These are phyloP conservation scores for Lethocerus indicus DNA, from an alignment of 1,140 invertebrate genomes.

Conservation along the genomic window DNA sequence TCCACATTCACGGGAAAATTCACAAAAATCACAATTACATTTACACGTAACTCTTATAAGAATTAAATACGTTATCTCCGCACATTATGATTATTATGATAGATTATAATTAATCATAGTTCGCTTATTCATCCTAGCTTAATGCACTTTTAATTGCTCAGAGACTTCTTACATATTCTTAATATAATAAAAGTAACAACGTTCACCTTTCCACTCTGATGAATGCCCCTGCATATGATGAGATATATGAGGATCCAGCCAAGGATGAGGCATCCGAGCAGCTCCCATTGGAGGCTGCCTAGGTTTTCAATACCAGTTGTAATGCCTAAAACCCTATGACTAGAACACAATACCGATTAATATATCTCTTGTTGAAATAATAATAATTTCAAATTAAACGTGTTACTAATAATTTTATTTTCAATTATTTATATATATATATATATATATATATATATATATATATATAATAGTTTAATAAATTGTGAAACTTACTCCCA, in stretches of 20 bases:
- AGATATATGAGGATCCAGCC: slow-evolving; percentile 55
- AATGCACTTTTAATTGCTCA: too few species aligned
- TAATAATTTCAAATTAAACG: too few species aligned
- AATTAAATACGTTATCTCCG: too few species aligned
- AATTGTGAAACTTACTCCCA: slow-evolving; percentile 33
- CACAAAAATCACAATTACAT: too few species aligned
- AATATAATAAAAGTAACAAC: background rate
- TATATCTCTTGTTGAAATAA: background rate
- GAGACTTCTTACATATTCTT: too few species aligned
- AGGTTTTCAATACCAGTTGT: slow-evolving; percentile 41
- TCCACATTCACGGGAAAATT: too few species aligned
- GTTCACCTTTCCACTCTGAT: slow-evolving; percentile 55
- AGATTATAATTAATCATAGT: too few species aligned
- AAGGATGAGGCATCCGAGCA: slow-evolving; percentile 42
- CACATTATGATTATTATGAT: too few species aligned
- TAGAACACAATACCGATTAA: slow-evolving; percentile 20
- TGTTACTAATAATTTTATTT: background rate
- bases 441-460: too few species aligned
- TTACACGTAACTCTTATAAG: too few species aligned
- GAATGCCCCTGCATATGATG: slow-evolving; percentile 50
- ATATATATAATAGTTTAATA: background rate
- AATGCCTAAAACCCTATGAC: slow-evolving; percentile 32
- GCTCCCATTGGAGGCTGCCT: slow-evolving; percentile 48
- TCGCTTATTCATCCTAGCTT: too few species aligned
- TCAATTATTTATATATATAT: too few species aligned